Evolutionary conservation across 2,888 invertebrate genomes (phyloP).

Genomic region (Rhagium mordax): DNA sequence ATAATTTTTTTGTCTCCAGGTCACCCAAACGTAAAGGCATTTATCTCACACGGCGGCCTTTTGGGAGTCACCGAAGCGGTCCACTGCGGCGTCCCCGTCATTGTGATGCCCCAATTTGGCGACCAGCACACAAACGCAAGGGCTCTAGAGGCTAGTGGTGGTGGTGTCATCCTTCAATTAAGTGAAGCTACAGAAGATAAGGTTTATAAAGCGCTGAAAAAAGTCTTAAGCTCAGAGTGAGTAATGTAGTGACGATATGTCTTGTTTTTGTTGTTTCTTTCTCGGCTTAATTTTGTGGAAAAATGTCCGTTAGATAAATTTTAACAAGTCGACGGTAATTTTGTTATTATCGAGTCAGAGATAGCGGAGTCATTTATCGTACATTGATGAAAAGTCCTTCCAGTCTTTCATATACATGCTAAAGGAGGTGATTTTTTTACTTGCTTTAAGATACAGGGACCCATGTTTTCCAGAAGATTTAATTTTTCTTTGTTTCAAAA

Average conservation of each 20-base stretch:
- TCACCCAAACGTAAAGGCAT: slow-evolving; percentile 79
- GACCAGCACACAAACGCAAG: slow-evolving; percentile 80
- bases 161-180: slow-evolving; percentile 75
- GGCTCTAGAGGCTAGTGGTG: slow-evolving; percentile 74
- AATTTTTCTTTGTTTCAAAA: too few relatives aligned
- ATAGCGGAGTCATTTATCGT: not conserved
- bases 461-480: too few relatives aligned
- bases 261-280: slow-evolving; percentile 30
- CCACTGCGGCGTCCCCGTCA: slow-evolving; percentile 77
- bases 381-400: not conserved
- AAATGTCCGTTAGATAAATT: slow-evolving; percentile 29
- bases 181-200: slow-evolving; percentile 74
- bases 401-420: too few relatives aligned
- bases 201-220: slow-evolving; percentile 73
- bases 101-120: slow-evolving; percentile 80
- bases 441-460: too few relatives aligned
- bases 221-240: slow-evolving; percentile 75
- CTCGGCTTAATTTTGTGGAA: slow-evolving; percentile 29
- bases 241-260: slow-evolving; percentile 49
- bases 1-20: slow-evolving; percentile 69
- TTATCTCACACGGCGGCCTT: slow-evolving; percentile 80
- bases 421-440: too few relatives aligned
- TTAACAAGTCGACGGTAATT: slow-evolving; percentile 7
- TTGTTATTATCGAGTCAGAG: not conserved
- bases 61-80: slow-evolving; percentile 79